A percentile compares a stretch with the other conserved stretches of the same genome.
phyloP scores from a whole-genome alignment of 2,113 vertebrate genomes.

The Urocynchramus pylzowi region DNA sequence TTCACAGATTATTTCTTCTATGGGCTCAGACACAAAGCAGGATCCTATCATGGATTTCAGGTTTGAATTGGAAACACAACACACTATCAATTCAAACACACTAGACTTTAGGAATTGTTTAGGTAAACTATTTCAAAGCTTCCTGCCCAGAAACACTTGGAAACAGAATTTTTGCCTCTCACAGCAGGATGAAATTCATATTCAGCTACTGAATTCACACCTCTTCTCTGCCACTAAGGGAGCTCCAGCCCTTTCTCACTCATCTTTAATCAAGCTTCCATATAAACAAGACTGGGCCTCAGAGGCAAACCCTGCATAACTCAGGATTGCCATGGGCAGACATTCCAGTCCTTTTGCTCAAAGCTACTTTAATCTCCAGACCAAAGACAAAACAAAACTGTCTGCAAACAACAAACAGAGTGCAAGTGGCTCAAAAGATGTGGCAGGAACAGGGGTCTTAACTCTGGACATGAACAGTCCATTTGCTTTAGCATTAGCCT shows the following conservation, averaged over 20 bases:
- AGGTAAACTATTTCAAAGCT: neutral
- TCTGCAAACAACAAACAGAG: neutral
- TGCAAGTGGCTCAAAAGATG: neutral
- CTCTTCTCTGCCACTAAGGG: neutral
- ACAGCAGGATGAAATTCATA: neutral
- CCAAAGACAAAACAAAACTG: neutral
- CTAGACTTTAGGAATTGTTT: neutral
- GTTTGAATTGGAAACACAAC: neutral
- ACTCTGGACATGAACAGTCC: neutral
- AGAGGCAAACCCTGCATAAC: fast-evolving
- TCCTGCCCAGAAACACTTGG: neutral
- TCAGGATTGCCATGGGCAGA: neutral
- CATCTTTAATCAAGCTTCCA: neutral
- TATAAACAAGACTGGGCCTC: neutral
- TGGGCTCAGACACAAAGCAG: neutral
- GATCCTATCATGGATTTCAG: neutral
- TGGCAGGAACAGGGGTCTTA: neutral
- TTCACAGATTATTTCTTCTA: neutral
- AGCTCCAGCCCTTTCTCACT: neutral
- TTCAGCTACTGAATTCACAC: neutral
- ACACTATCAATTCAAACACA: neutral
- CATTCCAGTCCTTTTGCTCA: neutral
- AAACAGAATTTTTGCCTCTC: neutral
- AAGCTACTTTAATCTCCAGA: neutral
- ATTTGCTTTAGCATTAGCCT: neutral